Evolutionary conservation across 1,140 invertebrate species (phyloP).

Genomic region (Drosophila eugracilis): DNA sequence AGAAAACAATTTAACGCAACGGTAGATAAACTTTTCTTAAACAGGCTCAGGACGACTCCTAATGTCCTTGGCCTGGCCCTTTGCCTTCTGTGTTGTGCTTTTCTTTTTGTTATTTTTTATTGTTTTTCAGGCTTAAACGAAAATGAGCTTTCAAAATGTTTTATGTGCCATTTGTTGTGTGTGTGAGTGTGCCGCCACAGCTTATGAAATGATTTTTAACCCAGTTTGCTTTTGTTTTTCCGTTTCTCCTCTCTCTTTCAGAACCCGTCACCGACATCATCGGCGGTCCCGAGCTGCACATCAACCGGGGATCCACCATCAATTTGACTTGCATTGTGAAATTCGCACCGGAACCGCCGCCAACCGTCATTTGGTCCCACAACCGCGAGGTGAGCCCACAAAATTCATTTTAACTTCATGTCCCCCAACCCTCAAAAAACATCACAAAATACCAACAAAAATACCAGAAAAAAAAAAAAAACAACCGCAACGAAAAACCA

Average conservation of each 20-base stretch:
- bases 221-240: background rate
- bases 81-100: background rate
- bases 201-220: constrained; percentile 27
- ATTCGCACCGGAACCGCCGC: constrained; percentile 92
- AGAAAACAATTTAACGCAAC: constrained; percentile 69
- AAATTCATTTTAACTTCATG: too few relatives aligned
- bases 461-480: background rate
- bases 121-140: constrained; percentile 50
- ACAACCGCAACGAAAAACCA: constrained; percentile 14
- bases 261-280: constrained; percentile 93
- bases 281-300: constrained; percentile 92
- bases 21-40: constrained; percentile 67
- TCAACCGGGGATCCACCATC: constrained; percentile 94
- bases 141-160: constrained; percentile 65
- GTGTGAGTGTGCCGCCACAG: too few relatives aligned
- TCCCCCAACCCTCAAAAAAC: background rate
- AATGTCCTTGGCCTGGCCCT: constrained; percentile 55
- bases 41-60: constrained; percentile 40
- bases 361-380: constrained; percentile 92
- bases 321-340: constrained; percentile 94
- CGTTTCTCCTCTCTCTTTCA: constrained; percentile 79
- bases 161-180: constrained; percentile 53
- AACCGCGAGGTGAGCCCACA: constrained; percentile 88
- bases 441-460: background rate
- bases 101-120: constrained; percentile 47